Base-by-base conservation (phyloP, 2,797 vertebrate genomes). In the Morelia viridis region DNA sequence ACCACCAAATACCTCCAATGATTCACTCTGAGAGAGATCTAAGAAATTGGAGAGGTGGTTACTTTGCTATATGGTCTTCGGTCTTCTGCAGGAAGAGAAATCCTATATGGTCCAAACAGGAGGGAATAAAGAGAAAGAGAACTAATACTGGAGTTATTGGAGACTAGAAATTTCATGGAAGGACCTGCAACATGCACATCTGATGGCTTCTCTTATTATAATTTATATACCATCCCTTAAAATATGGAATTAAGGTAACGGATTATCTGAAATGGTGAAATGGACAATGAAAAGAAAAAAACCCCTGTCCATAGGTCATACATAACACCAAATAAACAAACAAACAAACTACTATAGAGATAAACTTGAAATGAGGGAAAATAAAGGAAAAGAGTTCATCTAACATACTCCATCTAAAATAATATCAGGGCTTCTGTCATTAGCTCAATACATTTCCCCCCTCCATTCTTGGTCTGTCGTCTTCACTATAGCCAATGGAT, bases 1-100 rank as follows among this genome's bases (percentile, higher is more conserved):
- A 99, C 99, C 99, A 99, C 99, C 99, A 99, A 97, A 99, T 99
- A 88, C 99, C 99, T 97, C 99, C 99, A 0, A 99, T 99, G 94
- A 99, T 99, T 96, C 99, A 98, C 95, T 99, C 99, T 64, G 99
- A 99, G 97, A 99, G 98, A 97, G 99, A 99, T 98, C 99, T 99
- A 95, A 3, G 96, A 96, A 95, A 97, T 90, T 97, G 76, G 91
- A 89, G 8, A 88, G 24, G 58, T 31, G 62, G 50, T 89, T 89
- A 83, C 57, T 31, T 3, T 1, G 8, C n/a, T 89, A 4, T n/a
- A 87, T 19, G 10, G 65, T 11, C 13, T 15, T 5, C 19, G 65
- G 76, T 91, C 91, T 92, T 89, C 53, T 95, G 93, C 46, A 4
- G 85, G 71, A 94, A 92, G 90, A 93, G 46, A 90, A 94, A 53